Evolutionary conservation across 2,113 vertebrate genomes (phyloP).

Genomic region (Pristiophorus japonicus): DNA sequence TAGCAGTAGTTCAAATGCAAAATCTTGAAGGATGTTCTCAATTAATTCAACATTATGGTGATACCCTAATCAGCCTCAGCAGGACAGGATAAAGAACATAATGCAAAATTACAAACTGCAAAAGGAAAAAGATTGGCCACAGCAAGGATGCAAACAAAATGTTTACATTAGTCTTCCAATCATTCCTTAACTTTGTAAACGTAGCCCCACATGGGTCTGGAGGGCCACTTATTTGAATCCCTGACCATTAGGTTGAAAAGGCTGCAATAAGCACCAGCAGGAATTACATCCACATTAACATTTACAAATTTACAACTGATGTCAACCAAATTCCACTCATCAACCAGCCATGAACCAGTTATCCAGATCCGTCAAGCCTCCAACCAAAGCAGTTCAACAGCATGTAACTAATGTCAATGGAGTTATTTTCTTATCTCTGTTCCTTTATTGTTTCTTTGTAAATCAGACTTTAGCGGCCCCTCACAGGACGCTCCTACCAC

Average conservation of each 20-base stretch:
- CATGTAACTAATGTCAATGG: not conserved
- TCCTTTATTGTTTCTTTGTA: not conserved
- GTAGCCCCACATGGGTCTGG: not conserved
- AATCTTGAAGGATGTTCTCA: not conserved
- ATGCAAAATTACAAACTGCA: not conserved
- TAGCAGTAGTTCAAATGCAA: not conserved
- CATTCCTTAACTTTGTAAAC: not conserved
- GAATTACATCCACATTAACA: not conserved
- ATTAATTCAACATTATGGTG: not conserved
- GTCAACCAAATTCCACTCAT: constrained; percentile 8
- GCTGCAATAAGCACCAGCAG: not conserved
- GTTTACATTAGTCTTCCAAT: not conserved
- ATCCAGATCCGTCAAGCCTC: not conserved
- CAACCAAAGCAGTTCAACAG: not conserved
- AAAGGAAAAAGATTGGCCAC: not conserved
- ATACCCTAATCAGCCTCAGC: not conserved
- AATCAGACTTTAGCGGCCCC: not conserved
- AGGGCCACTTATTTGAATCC: not conserved
- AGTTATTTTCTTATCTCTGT: not conserved
- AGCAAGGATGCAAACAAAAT: not conserved
- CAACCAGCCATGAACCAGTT: not conserved
- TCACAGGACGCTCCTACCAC: not conserved
- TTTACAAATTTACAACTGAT: constrained; percentile 1
- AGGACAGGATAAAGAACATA: not conserved
- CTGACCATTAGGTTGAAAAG: not conserved